A percentile compares a stretch with the other conserved stretches of the same genome.
Evolutionary conservation across 92 coral and sea anemone species (phyloP).

Genomic region (Parazoanthus darwini): DNA sequence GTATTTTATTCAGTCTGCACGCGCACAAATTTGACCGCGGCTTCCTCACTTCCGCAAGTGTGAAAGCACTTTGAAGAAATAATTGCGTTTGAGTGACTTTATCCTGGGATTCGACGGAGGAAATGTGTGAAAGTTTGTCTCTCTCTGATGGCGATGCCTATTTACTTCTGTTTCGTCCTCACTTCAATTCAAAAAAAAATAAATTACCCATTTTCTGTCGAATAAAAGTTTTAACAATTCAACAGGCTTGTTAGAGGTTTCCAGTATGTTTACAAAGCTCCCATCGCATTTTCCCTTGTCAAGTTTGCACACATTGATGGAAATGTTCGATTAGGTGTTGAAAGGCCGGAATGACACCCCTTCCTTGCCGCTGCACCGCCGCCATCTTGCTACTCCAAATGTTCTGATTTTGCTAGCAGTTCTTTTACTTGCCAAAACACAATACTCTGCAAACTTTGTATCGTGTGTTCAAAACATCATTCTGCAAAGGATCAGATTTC

Average conservation of each 20-base stretch:
- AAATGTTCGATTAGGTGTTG: constrained; percentile 47
- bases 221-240: constrained; percentile 13
- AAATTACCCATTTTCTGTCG: not conserved
- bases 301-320: constrained; percentile 31
- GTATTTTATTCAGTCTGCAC: constrained; percentile 32
- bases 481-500: constrained; percentile 86
- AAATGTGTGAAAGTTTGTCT: constrained; percentile 54
- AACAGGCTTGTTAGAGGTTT: constrained; percentile 40
- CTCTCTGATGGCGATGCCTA: constrained; percentile 52
- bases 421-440: constrained; percentile 62
- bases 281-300: constrained; percentile 32
- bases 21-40: constrained; percentile 45
- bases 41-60: constrained; percentile 43
- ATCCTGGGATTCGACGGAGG: constrained; percentile 55
- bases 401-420: constrained; percentile 46
- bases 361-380: constrained; percentile 38
- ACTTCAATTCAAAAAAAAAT: constrained; percentile 27
- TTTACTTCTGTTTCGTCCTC: constrained; percentile 46
- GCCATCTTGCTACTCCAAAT: constrained; percentile 47
- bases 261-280: constrained; percentile 39
- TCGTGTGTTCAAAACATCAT: constrained; percentile 87
- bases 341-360: constrained; percentile 39
- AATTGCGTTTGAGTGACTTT: constrained; percentile 66
- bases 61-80: constrained; percentile 62
- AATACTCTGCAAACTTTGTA: constrained; percentile 85